These are phyloP conservation scores for Romanogobio albipinnatus DNA, from an alignment of 2,113 vertebrate genomes.

Conservation along the genomic window DNA sequence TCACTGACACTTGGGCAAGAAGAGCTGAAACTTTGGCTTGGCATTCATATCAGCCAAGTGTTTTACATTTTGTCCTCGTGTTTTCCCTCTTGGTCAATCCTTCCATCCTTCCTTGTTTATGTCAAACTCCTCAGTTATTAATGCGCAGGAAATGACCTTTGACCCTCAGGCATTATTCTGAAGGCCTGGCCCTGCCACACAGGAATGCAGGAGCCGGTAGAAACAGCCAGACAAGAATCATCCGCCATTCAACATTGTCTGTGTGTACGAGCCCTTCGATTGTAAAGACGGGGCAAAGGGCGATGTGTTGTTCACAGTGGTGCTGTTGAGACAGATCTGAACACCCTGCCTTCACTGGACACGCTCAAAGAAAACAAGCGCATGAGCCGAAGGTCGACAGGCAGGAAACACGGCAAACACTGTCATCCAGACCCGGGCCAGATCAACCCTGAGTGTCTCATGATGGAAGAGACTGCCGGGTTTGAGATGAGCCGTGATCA, in stretches of 20 bases:
- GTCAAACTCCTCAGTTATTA: slow-evolving; percentile 64
- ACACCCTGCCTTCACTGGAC: slow-evolving; percentile 1
- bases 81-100: slow-evolving; percentile 21
- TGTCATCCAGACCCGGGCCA: not conserved
- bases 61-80: not conserved
- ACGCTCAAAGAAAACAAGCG: slow-evolving; percentile 16
- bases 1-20: not conserved
- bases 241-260: slow-evolving; percentile 42
- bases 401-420: not conserved
- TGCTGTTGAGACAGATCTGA: slow-evolving; percentile 1
- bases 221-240: slow-evolving; percentile 42
- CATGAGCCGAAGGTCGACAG: slow-evolving; percentile 41
- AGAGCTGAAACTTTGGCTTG: not conserved
- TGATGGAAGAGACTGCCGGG: slow-evolving; percentile 3
- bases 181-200: slow-evolving; percentile 45
- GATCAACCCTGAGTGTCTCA: slow-evolving; percentile 8
- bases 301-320: not conserved
- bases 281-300: slow-evolving; percentile 27
- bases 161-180: slow-evolving; percentile 63
- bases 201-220: slow-evolving; percentile 66
- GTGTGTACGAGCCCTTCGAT: slow-evolving; percentile 18
- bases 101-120: slow-evolving; percentile 42
- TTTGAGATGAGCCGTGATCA: slow-evolving; percentile 32
- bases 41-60: not conserved
- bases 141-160: slow-evolving; percentile 74